These are phyloP conservation scores for Drosophila subquinaria DNA, from an alignment of 2,888 invertebrate genomes.

Conservation along the genomic window DNA sequence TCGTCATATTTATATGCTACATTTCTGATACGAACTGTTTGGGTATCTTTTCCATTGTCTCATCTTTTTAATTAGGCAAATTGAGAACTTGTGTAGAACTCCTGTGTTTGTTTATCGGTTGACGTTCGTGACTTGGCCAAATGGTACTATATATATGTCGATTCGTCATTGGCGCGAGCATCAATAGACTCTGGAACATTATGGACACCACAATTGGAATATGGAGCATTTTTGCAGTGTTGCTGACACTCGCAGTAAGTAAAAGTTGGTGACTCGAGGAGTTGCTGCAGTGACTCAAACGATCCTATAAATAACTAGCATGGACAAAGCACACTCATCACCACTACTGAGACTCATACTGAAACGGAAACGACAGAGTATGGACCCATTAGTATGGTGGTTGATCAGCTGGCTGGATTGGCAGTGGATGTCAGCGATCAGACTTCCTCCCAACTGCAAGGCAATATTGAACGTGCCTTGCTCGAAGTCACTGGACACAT, in stretches of 20 bases:
- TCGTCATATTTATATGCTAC: not conserved
- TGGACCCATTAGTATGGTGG: slow-evolving; percentile 66
- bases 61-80: slow-evolving; percentile 36
- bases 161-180: not conserved
- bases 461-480: slow-evolving; percentile 59
- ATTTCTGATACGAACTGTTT: not conserved
- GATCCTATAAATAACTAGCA: slow-evolving; percentile 12
- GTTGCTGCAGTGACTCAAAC: not conserved
- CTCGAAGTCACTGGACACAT: slow-evolving; percentile 55
- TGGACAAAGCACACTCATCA: slow-evolving; percentile 4
- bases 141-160: slow-evolving; percentile 33
- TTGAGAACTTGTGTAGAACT: slow-evolving; percentile 47
- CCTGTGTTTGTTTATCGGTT: slow-evolving; percentile 13
- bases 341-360: slow-evolving; percentile 23
- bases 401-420: slow-evolving; percentile 68
- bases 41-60: not conserved
- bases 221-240: slow-evolving; percentile 30
- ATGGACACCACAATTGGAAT: slow-evolving; percentile 41
- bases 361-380: slow-evolving; percentile 58
- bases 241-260: slow-evolving; percentile 54
- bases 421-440: slow-evolving; percentile 64
- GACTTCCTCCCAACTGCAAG: slow-evolving; percentile 53
- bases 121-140: slow-evolving; percentile 6
- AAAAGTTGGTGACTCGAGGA: not conserved
- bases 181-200: slow-evolving; percentile 29